A percentile compares a stretch with the other conserved stretches of the same genome.
phyloP scores from a whole-genome alignment of 2,888 invertebrate genomes.

The Brachypalpus laphriformis region DNA sequence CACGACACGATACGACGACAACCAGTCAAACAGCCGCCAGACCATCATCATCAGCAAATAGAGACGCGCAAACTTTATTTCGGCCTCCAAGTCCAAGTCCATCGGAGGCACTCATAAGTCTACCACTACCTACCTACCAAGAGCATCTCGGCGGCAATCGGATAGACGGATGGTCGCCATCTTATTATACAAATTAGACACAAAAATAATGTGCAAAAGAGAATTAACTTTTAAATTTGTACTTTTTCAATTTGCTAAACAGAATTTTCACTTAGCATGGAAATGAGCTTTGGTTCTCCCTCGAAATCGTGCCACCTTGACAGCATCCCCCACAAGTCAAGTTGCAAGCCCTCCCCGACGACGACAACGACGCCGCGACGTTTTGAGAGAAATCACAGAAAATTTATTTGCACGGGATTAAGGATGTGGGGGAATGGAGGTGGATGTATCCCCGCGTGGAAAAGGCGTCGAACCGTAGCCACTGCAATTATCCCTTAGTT shows the following conservation, averaged over 20 bases:
- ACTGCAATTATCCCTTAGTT: conserved; percentile 68
- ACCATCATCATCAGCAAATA: conserved; percentile 62
- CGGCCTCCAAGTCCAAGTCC: conserved; percentile 4
- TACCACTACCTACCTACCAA: neutral
- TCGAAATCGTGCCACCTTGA: neutral
- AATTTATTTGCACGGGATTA: conserved; percentile 69
- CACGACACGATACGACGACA: conserved; percentile 8
- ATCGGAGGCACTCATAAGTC: neutral
- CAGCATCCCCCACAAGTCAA: neutral
- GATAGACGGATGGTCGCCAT: conserved; percentile 66
- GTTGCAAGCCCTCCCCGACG: neutral
- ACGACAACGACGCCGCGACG: neutral
- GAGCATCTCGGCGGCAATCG: conserved; percentile 48
- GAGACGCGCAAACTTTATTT: conserved; percentile 23
- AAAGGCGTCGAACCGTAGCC: conserved; percentile 44
- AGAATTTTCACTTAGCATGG: conserved; percentile 71
- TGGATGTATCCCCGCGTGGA: conserved; percentile 8
- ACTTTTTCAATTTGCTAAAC: conserved; percentile 72
- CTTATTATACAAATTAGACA: conserved; percentile 72
- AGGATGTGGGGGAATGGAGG: neutral
- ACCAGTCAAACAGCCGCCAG: conserved; percentile 21
- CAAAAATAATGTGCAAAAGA: conserved; percentile 71
- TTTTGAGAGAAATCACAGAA: conserved; percentile 59
- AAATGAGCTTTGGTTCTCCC: conserved; percentile 64
- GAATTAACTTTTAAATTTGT: conserved; percentile 73